Base-by-base conservation (phyloP, 1,140 invertebrate genomes). In the Vanessa atalanta region DNA sequence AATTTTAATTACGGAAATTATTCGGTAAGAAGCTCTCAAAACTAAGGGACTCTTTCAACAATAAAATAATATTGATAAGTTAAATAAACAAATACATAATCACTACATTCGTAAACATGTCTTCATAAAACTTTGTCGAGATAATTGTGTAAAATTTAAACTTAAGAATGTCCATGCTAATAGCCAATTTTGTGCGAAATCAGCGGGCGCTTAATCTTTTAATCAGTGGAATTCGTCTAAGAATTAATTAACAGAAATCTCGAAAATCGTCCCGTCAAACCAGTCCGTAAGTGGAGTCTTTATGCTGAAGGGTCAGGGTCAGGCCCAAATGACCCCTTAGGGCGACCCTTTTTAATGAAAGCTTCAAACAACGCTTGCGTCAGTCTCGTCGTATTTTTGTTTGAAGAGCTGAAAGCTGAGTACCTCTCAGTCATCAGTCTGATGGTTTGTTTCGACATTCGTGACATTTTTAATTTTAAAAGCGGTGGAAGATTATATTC, bases 311-410 rank as follows among this genome's bases (percentile, higher is more conserved):
- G 74, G 51, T 76, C 66, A 65, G 53, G 73, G 77, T 75, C 73
- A 70, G 64, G 51, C 55, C 53, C 26, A 65, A 70, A 66, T 75
- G 73, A 75, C 73, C 73, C 68, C 70, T 75, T 26, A 66, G 66
- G 64, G 77, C 51, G 72, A 65, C 65, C 70, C 73, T 72, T 65
- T 73, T 78, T 78, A 78, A 78, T 78, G 70, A 75, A 78, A 74
- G 70, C 73, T 70, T 75, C 70, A 75, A 78, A 70, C 55, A 72
- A 72, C 73, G 64, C 73, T 60, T 60, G 57, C 43, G 8, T 60
- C 20, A 60, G 55, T 65, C 67, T 66, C 65, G 26, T 16, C 47
- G 68, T 75, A 75, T 75, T 75, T 75, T 75, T 75, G 73, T 70
- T 55, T 70, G 73, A 73, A 70, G 72, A 66, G 47, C 72, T 64